phyloP scores from a whole-genome alignment of 1,140 invertebrate genomes.

The Zaprionus ghesquierei region DNA sequence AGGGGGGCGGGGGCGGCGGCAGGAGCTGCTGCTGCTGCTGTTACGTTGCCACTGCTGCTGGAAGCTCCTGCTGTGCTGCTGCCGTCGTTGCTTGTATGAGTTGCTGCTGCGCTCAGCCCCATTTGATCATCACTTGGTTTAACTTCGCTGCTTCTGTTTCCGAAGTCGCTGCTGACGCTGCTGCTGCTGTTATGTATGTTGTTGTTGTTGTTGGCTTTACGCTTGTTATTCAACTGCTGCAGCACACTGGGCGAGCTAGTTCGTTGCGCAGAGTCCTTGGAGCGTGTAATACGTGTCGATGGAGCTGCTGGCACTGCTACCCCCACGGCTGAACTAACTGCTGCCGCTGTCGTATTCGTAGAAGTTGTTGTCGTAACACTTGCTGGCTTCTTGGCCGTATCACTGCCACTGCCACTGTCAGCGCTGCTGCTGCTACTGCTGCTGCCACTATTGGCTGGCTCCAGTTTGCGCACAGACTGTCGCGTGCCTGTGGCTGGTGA shows the following conservation, averaged over 20 bases:
- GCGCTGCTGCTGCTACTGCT: background rate
- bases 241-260: slow-evolving; percentile 21
- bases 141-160: background rate
- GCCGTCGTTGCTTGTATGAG: slow-evolving; percentile 44
- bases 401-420: background rate
- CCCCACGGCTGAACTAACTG: too few relatives aligned
- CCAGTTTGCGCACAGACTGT: slow-evolving; percentile 41
- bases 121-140: slow-evolving; percentile 60
- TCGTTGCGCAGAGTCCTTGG: slow-evolving; percentile 54
- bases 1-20: background rate
- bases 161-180: background rate
- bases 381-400: slow-evolving; percentile 45
- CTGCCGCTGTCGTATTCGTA: background rate
- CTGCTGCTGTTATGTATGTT: slow-evolving; percentile 1
- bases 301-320: slow-evolving; percentile 24
- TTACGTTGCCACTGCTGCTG: slow-evolving; percentile 6
- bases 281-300: slow-evolving; percentile 69
- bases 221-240: slow-evolving; percentile 30
- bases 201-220: slow-evolving; percentile 36
- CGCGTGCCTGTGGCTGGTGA: slow-evolving; percentile 62
- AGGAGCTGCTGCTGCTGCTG: slow-evolving; percentile 4
- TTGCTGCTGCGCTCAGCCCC: slow-evolving; percentile 68
- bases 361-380: slow-evolving; percentile 20
- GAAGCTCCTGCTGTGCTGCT: slow-evolving; percentile 1
- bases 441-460: slow-evolving; percentile 21